phyloP scores from a whole-genome alignment of 2,113 vertebrate species.

The Hucho hucho region DNA sequence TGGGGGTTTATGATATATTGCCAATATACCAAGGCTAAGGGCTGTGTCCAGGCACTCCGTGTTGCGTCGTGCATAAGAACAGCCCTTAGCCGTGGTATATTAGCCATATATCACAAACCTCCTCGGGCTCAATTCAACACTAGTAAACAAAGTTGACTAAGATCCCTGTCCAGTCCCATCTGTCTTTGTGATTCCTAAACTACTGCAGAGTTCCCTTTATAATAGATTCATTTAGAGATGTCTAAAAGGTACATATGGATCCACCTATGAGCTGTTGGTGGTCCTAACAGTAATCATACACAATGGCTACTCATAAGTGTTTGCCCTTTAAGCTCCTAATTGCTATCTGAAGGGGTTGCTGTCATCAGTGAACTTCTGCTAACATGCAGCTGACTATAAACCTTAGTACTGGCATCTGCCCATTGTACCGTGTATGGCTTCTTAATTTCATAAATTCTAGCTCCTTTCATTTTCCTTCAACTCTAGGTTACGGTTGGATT shows the following conservation, averaged over 20 bases:
- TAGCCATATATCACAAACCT: too few species aligned
- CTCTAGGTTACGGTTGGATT: conserved; percentile 66
- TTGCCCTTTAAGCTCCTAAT: too few species aligned
- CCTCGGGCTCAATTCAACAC: too few species aligned
- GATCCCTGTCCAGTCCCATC: too few species aligned
- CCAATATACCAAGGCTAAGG: too few species aligned
- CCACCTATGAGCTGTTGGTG: not conserved
- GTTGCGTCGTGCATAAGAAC: too few species aligned
- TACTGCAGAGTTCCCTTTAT: not conserved
- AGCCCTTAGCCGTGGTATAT: too few species aligned
- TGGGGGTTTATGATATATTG: too few species aligned
- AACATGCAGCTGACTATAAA: not conserved
- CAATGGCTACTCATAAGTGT: too few species aligned
- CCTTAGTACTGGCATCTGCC: not conserved
- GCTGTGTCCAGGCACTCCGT: too few species aligned
- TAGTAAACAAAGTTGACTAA: too few species aligned
- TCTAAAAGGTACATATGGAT: not conserved
- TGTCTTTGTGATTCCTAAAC: too few species aligned
- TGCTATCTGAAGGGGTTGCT: not conserved
- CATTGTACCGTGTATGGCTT: not conserved
- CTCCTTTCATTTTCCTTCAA: not conserved
- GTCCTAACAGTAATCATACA: not conserved
- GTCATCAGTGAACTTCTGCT: not conserved
- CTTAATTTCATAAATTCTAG: not conserved
- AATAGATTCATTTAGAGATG: not conserved